Conservation (phyloP, 2,888 invertebrate genomes). For the Sphinx pinastri region DNA sequence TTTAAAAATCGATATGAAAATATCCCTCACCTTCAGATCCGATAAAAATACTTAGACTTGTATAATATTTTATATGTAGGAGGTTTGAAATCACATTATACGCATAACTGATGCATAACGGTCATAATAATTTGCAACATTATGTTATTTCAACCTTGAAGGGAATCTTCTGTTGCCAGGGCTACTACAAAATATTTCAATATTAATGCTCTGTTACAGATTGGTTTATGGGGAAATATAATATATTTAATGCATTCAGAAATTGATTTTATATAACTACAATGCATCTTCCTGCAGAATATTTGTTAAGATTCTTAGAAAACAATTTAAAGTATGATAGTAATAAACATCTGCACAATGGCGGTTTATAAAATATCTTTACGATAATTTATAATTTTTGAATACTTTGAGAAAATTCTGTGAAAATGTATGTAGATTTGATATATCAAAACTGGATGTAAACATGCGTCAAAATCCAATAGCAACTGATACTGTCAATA, state of each 20-base stretch:
- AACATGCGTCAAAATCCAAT: constrained; percentile 27
- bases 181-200: background rate
- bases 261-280: background rate
- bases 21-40: background rate
- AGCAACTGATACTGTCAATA: constrained; percentile 37
- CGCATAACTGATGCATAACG: background rate
- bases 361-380: background rate
- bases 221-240: background rate
- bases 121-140: background rate
- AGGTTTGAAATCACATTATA: background rate
- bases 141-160: background rate
- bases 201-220: background rate
- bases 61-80: background rate
- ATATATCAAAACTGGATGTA: constrained; percentile 26
- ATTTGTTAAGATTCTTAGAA: too few species aligned
- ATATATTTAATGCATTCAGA: background rate
- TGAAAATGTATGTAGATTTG: constrained; percentile 1
- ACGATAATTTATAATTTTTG: constrained; percentile 3
- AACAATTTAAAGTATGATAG: too few species aligned
- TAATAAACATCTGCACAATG: background rate
- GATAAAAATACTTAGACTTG: background rate
- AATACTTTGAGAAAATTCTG: constrained; percentile 5
- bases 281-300: background rate
- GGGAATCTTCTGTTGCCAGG: background rate
- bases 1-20: constrained; percentile 10